Base-by-base conservation (phyloP, 2,113 vertebrate species). In the Hymenochirus boettgeri region DNA sequence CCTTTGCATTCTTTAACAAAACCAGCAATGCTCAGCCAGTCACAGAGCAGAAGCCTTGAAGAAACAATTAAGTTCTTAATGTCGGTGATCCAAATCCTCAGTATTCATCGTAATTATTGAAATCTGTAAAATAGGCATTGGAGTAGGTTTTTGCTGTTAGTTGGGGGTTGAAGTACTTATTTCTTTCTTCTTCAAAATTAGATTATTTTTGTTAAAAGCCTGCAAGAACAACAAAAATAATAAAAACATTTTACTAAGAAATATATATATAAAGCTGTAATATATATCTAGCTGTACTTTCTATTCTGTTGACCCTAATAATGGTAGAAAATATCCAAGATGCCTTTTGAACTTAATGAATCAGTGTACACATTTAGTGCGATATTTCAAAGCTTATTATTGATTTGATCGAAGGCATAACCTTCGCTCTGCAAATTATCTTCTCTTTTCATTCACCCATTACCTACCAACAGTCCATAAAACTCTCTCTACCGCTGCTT, bases 131-230 rank as follows among this genome's bases (percentile, higher is more conserved):
- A 86, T 97, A 98, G 79, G 94, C 84, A 2, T 97, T 98, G 76
- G 93, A 97, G 69, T 97, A 98, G 66, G 93, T 94, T 85, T 98
- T 97, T 83, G 91, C 90, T 39, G 91, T 85, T 59, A 94, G 92
- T 76, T 97, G 95, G 2, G 96, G 93, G 76, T 95, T 97, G 87
- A 96, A 98, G 82, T 97, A 98, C 71, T 95, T 98, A 81, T 97
- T 97, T 82, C 94, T 89, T 80, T 98, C 96, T 78, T 98, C 96
- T n/a, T n/a, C 79, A 98, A 81, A 75, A 98, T 94, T 85, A 98
- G 80, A 84, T 98, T 98, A 85, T 98, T 98, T 89, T 98, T 98
- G 84, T 97, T 98, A 87, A 97, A 96, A 74, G 93, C 95, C 95
- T 97, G 82, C 12, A 69, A 77, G 82, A 23, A 51, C 2, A 60